A percentile compares a stretch with the other conserved stretches of the same genome.
phyloP scores from a whole-genome alignment of 2,888 invertebrate species.

The Camptogramma bilineatum region DNA sequence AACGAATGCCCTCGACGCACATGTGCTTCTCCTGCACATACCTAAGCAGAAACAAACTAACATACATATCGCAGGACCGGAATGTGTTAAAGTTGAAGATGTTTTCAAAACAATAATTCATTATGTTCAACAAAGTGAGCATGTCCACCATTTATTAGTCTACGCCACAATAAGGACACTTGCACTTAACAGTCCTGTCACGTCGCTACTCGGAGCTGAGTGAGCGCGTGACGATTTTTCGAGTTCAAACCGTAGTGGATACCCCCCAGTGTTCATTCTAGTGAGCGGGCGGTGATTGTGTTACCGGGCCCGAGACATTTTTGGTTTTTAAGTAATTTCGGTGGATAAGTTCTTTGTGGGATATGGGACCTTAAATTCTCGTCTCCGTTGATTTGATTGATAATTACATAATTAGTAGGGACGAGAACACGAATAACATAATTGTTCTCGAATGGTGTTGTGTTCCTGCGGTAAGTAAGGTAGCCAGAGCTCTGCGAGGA shows the following conservation, averaged over 20 bases:
- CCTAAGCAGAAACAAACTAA: too few relatives aligned
- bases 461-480: too few relatives aligned
- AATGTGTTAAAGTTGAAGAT: too few relatives aligned
- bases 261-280: conserved; percentile 21
- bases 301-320: conserved; percentile 8
- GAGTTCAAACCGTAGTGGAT: conserved; percentile 43
- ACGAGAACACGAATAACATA: too few relatives aligned
- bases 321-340: background rate
- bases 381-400: background rate
- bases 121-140: conserved; percentile 1
- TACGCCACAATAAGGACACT: conserved; percentile 4
- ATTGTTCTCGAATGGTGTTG: too few relatives aligned
- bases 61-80: too few relatives aligned
- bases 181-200: conserved; percentile 48
- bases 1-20: too few relatives aligned
- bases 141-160: conserved; percentile 11
- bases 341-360: background rate
- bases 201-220: conserved; percentile 53
- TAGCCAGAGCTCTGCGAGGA: too few relatives aligned
- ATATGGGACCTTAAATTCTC: background rate
- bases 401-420: too few relatives aligned
- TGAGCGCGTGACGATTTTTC: conserved; percentile 59
- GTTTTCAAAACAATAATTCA: too few relatives aligned
- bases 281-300: conserved; percentile 24
- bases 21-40: too few relatives aligned